phyloP scores from a whole-genome alignment of 1,140 invertebrate genomes.

The Drosophila rhopaloa region DNA sequence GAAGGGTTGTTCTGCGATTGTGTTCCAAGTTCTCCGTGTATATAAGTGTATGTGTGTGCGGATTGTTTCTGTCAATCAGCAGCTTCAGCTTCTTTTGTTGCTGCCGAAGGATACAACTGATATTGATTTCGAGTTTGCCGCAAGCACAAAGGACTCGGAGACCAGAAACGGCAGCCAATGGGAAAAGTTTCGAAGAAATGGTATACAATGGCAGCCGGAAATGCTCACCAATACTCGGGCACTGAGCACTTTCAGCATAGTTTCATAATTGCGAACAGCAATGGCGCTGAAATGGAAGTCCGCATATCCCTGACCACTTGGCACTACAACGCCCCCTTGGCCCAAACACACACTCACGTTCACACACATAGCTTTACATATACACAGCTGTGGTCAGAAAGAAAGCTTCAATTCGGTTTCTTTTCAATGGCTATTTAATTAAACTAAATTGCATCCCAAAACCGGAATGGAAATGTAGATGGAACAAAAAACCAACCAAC shows the following conservation, averaged over 20 bases:
- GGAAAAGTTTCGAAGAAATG: constrained; percentile 74
- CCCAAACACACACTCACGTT: constrained; percentile 11
- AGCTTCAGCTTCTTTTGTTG: constrained; percentile 78
- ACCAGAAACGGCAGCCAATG: constrained; percentile 59
- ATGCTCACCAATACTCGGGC: constrained; percentile 17
- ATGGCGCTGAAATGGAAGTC: constrained; percentile 49
- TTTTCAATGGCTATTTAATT: too few relatives aligned
- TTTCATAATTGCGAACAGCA: constrained; percentile 77
- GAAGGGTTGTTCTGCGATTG: constrained; percentile 72
- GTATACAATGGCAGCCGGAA: constrained; percentile 45
- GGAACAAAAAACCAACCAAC: too few relatives aligned
- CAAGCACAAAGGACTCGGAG: constrained; percentile 55
- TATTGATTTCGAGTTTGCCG: constrained; percentile 78
- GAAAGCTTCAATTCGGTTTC: too few relatives aligned
- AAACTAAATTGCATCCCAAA: too few relatives aligned
- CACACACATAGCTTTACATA: not conserved
- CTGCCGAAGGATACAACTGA: constrained; percentile 81
- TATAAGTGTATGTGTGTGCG: constrained; percentile 31
- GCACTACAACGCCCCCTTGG: constrained; percentile 40
- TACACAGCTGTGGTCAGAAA: not conserved
- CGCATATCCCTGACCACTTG: constrained; percentile 46
- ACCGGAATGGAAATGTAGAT: too few relatives aligned
- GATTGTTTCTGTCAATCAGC: constrained; percentile 83
- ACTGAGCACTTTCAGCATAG: constrained; percentile 54
- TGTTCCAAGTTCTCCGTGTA: constrained; percentile 16